Conservation (phyloP, 2,888 invertebrate genomes). For the Drosophila tripunctata region DNA sequence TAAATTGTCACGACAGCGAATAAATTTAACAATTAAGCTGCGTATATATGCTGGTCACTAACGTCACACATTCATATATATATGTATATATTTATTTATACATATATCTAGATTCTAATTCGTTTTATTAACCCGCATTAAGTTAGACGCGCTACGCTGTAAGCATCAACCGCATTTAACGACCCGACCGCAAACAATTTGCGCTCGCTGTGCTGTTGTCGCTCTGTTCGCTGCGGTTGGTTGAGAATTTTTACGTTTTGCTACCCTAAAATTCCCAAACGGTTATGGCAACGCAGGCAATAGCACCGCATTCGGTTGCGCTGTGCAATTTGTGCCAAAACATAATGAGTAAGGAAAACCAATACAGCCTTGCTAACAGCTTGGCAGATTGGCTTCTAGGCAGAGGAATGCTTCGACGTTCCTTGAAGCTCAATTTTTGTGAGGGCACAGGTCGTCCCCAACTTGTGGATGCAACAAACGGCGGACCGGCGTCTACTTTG, state of each 20-base stretch:
- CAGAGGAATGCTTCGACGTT: conserved; percentile 50
- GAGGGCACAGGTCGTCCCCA: conserved; percentile 82
- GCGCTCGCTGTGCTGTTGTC: neutral
- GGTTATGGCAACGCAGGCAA: conserved; percentile 33
- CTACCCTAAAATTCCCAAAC: conserved; percentile 57
- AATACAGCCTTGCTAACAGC: conserved; percentile 77
- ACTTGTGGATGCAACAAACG: conserved; percentile 26
- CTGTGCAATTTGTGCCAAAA: conserved; percentile 72
- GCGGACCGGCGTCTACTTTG: conserved; percentile 78
- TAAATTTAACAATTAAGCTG: conserved; percentile 61
- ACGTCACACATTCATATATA: neutral
- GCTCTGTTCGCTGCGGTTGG: neutral
- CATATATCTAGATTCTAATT: conserved; percentile 1
- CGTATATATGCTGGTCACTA: conserved; percentile 31
- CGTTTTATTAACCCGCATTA: conserved; percentile 61
- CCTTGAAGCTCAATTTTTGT: conserved; percentile 82
- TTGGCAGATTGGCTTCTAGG: conserved; percentile 80
- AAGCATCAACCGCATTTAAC: conserved; percentile 11
- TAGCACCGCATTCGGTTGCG: neutral
- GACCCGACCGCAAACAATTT: conserved; percentile 12
- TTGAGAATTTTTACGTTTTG: conserved; percentile 31
- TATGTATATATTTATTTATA: neutral
- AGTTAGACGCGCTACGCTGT: conserved; percentile 11
- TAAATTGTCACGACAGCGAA: conserved; percentile 29
- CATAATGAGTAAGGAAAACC: conserved; percentile 83